A percentile compares a stretch with the other conserved stretches of the same genome.
phyloP scores from a whole-genome alignment of 2,888 invertebrate species.

The Osedax fenrisi region DNA sequence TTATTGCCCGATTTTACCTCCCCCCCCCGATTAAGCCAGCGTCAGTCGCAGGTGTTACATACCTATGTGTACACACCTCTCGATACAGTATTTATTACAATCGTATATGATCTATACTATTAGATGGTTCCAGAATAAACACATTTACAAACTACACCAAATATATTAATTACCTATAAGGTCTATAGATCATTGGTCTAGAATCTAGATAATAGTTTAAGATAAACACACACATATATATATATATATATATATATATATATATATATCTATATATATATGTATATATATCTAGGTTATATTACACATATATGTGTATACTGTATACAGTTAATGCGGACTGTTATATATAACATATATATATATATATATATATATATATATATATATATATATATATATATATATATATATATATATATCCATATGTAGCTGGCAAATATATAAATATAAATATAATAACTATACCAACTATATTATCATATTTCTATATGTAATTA shows the following conservation, averaged over 20 bases:
- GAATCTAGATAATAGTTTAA: not conserved
- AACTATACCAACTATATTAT: not conserved
- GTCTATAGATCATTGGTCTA: too few species aligned
- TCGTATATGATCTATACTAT: too few species aligned
- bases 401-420: not conserved
- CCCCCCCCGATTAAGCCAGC: too few species aligned
- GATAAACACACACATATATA: too few species aligned
- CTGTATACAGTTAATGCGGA: too few species aligned
- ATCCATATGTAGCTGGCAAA: not conserved
- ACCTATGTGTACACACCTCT: too few species aligned
- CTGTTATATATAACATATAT: not conserved
- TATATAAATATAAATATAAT: conserved; percentile 5
- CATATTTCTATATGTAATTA: not conserved
- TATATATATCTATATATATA: conserved; percentile 13
- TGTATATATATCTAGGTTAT: conserved; percentile 2
- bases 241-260: conserved; percentile 12
- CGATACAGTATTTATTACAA: too few species aligned
- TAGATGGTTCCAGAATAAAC: too few species aligned
- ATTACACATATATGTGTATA: conserved; percentile 8
- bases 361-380: conserved; percentile 8
- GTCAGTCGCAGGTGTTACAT: too few species aligned
- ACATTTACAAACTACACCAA: too few species aligned
- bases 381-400: not conserved
- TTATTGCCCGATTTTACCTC: too few species aligned
- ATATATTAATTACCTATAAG: too few species aligned